These are phyloP conservation scores for Brachypterus glaber DNA, from an alignment of 2,888 invertebrate genomes.

Conservation along the genomic window DNA sequence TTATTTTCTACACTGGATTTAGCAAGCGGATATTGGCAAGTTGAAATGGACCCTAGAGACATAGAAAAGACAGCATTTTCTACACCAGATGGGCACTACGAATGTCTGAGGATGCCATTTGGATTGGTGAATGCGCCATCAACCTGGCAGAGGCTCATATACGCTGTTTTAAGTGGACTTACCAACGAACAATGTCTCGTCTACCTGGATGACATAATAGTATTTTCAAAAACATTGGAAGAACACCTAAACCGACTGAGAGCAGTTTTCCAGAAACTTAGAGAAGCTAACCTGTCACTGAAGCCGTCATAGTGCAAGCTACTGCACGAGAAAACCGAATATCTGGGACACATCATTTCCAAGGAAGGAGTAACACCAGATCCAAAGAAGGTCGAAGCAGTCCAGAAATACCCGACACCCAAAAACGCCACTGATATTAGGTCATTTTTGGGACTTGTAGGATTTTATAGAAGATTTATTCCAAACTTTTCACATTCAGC, in stretches of 20 bases:
- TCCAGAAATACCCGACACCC: not conserved
- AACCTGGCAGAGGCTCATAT: conserved; percentile 5
- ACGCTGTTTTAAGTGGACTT: conserved; percentile 4
- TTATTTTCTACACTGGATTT: conserved; percentile 25
- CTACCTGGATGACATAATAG: conserved; percentile 22
- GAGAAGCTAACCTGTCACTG: conserved; percentile 14
- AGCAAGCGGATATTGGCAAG: conserved; percentile 25
- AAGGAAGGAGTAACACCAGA: conserved; percentile 3
- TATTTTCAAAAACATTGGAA: conserved; percentile 14
- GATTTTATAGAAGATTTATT: not conserved
- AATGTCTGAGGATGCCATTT: conserved; percentile 5
- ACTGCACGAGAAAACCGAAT: conserved; percentile 15
- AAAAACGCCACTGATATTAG: too few relatives aligned
- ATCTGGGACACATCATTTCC: conserved; percentile 3
- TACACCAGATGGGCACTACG: conserved; percentile 8
- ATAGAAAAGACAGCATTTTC: conserved; percentile 18
- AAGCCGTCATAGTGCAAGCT: conserved; percentile 14
- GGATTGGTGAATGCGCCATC: conserved; percentile 7
- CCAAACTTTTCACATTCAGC: not conserved
- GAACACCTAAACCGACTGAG: conserved; percentile 14
- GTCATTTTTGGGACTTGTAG: too few relatives aligned
- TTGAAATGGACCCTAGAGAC: conserved; percentile 18
- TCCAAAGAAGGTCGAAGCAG: not conserved
- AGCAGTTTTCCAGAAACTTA: conserved; percentile 10
- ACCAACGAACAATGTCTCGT: conserved; percentile 9